Base-by-base conservation (phyloP, 2,113 vertebrate genomes). In the Tympanuchus pallidicinctus region DNA sequence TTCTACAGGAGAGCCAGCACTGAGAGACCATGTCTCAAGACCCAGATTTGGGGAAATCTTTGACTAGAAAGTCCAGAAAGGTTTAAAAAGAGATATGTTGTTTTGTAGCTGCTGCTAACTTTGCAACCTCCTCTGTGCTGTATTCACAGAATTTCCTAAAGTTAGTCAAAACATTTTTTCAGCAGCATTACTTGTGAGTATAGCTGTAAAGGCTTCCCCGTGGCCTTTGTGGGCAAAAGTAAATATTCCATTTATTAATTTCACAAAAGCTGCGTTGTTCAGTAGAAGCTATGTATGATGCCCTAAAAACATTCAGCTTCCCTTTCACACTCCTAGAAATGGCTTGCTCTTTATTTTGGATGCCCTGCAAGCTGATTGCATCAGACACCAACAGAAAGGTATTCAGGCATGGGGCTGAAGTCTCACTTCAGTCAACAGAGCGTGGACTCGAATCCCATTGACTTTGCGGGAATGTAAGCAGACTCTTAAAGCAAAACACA, bases 281-380 rank as follows among this genome's bases (percentile, higher is more conserved):
- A 40, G 73, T 88, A 24, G 64, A 83, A 92, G 43, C 43, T 77
- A 88, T 88, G 82, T 88, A 54, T 3, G 2, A 86, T 83, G 72
- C 65, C 79, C 89, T 81, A 83, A 92, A 88, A 96, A 88, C 82
- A 66, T 59, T 91, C 75, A 2, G 0, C 30, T 71, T 89, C 90
- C 92, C 69, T 87, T 85, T 79, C 80, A 65, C 34, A 19, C 61
- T 74, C 75, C 83, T 78, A 77, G 94, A 90, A 96, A 75, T 0
- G 16, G 20, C 28, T 13, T 80, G 92, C 89, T 95, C 91, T 97
- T 94, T 94, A 91, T 95, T 86, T 96, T 95, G 93, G 95, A 93
- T 88, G 61, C 70, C 48, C 79, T 7, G 5, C 4, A 4, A 94
- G 79, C 72, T 6, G 61, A 45, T 97, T 96, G 93, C 94, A 95